phyloP scores from a whole-genome alignment of 2,888 invertebrate genomes.

The Drosophila mercatorum region DNA sequence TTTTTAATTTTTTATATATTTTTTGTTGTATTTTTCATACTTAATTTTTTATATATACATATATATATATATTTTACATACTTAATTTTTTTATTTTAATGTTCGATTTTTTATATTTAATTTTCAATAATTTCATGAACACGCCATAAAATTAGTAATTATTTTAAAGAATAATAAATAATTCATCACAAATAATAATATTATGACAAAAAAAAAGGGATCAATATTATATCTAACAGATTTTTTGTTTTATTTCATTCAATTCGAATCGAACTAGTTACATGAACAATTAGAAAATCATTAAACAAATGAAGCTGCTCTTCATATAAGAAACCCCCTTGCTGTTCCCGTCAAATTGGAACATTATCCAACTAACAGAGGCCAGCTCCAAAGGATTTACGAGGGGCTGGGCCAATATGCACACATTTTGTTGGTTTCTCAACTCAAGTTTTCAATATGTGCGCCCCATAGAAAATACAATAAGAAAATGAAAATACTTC shows the following conservation, averaged over 20 bases:
- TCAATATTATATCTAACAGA: too few species aligned
- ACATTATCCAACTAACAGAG: not conserved
- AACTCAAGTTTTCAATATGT: conserved; percentile 4
- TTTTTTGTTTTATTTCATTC: too few species aligned
- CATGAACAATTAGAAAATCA: not conserved
- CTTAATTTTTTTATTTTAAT: not conserved
- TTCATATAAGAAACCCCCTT: not conserved
- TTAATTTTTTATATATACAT: not conserved
- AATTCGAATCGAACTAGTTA: not conserved
- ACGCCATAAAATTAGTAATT: too few species aligned
- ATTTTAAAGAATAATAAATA: too few species aligned
- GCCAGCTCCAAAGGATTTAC: not conserved
- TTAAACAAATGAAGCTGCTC: not conserved
- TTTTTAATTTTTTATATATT: too few species aligned
- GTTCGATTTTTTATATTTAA: too few species aligned
- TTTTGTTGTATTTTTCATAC: not conserved
- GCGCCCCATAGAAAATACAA: conserved; percentile 5
- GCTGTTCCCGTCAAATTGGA: not conserved
- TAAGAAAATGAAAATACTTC: conserved; percentile 35
- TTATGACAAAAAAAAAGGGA: too few species aligned
- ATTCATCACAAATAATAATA: too few species aligned
- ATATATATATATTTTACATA: not conserved
- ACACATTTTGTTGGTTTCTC: not conserved
- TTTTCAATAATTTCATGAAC: too few species aligned
- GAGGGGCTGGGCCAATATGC: not conserved